Evolutionary conservation across 2,888 invertebrate species (phyloP), one percentile per base, ranked within the genome.

Genomic region (Altica lythri): DNA sequence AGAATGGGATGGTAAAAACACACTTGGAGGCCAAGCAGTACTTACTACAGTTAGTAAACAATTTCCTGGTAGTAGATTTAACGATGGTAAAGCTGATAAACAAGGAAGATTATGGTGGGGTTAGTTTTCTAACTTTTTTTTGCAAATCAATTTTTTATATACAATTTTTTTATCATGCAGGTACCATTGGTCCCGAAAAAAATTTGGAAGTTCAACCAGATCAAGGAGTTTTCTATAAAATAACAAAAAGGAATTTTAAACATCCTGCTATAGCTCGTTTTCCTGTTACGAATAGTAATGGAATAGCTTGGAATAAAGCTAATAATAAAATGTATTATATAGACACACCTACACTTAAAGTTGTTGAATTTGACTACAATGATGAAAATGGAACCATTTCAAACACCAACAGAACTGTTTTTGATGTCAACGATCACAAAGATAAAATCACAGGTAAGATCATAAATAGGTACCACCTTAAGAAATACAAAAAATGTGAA

Each of bases 321-420:
- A 83, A 84, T 67, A 80, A 82, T 57, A 83, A 81, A 64, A 84
- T 92, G 80, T 92, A 86, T 74, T 92, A 87, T 73, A 89, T 90
- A 25, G 92, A 92, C 74, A 83, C 89, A 0, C 80, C 83, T 0
- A 85, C 86, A 0, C 73, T 78, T 22, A 81, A 84, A 62, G 79
- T 92, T 2, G 84, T 81, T 48, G 85, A 83, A 5, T 91, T 86
- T 67, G 86, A 90, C 68, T 92, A 81, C 66, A 80, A 90, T 61
- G 68, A 82, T 0, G 75, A 76, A 1, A 77, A 75, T 10, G 85
- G 83, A 10, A 70, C 63, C n/a, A 81, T 86, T 22, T 65, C 65
- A 8, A 32, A 29, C 2, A 38, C 37, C 35, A 59, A 55, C 10
- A 53, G 57, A 43, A 62, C 62, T 13, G 60, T 50, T 5, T 63